These are phyloP conservation scores for Podarcis raffonei DNA, from an alignment of 2,113 vertebrate genomes.

Conservation along the genomic window DNA sequence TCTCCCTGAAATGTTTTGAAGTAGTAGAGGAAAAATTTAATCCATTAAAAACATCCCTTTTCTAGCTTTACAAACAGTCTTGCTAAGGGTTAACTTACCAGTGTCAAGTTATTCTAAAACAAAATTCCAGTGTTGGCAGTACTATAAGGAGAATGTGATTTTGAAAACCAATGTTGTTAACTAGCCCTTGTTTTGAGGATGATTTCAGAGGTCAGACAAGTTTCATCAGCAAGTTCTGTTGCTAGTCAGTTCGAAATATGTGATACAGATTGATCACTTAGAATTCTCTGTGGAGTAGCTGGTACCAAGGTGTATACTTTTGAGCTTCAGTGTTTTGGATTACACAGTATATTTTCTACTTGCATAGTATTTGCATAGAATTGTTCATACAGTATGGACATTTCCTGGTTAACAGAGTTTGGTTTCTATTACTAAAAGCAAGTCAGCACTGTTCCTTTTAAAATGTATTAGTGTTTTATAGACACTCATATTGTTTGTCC, in stretches of 20 bases:
- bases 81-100: not conserved
- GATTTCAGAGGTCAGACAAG: not conserved
- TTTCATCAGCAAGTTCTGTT: not conserved
- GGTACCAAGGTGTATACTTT: not conserved
- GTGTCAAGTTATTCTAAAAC: not conserved
- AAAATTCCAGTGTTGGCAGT: not conserved
- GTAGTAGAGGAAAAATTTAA: not conserved
- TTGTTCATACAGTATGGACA: not conserved
- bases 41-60: no score
- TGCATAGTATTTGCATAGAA: not conserved
- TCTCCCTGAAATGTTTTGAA: not conserved
- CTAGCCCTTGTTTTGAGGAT: not conserved
- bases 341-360: not conserved
- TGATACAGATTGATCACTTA: not conserved
- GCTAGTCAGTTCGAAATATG: not conserved
- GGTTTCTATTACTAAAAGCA: not conserved
- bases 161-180: not conserved
- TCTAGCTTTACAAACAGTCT: not conserved
- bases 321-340: not conserved
- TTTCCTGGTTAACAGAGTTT: not conserved
- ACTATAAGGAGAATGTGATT: not conserved
- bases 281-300: not conserved
- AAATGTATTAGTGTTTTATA: not conserved
- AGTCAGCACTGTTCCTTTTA: not conserved
- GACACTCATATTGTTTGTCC: not conserved